Base-by-base conservation (phyloP, 1,140 invertebrate species). In the Holcopasites calliopsidis region DNA sequence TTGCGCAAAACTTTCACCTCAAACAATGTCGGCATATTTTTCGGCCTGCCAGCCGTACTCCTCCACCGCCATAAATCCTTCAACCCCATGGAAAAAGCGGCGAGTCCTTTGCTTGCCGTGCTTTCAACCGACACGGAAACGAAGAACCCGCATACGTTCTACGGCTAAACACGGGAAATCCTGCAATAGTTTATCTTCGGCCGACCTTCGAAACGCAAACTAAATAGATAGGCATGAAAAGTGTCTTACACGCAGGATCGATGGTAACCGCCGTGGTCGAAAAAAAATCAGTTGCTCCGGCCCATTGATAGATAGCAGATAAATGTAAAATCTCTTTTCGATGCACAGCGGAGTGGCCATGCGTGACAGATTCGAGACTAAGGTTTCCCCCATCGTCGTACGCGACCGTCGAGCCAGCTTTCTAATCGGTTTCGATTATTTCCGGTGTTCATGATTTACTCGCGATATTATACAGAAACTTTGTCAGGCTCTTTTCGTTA, bases 1-100 rank as follows among this genome's bases (percentile, higher is more conserved):
- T 85, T 85, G 79, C 83, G 83, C 47, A 82, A 84, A 82, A 85
- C 83, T 85, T 85, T 85, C 70, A 79, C 73, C 62, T 74, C 72
- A 73, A 82, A 85, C 83, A 85, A 81, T 77, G 73, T 65, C 79
- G 71, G 42, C 57, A 49, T 18, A 82, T 79, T 85, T 85, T 84
- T 70, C 54, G 73, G 57, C 8, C 50, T n/a, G 33, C 21, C 21
- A n/a, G 58, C 11, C 54, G 35, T 31, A 8, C 60, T 49, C 49
- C 21, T 8, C 33, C 21, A 4, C 26, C 10, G 54, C 35, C 52
- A 79, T 83, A 83, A 83, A 83, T 83, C 80, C 76, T 76, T 83
- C 80, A 55, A 49, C 35, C 18, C 44, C 8, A 44, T 40, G 66
- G 58, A 83, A 84, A 77, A 76, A 38, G 65, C 44, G 72, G 8